These are phyloP conservation scores for Burhinus bistriatus DNA, from an alignment of 2,113 vertebrate species.

Conservation along the genomic window DNA sequence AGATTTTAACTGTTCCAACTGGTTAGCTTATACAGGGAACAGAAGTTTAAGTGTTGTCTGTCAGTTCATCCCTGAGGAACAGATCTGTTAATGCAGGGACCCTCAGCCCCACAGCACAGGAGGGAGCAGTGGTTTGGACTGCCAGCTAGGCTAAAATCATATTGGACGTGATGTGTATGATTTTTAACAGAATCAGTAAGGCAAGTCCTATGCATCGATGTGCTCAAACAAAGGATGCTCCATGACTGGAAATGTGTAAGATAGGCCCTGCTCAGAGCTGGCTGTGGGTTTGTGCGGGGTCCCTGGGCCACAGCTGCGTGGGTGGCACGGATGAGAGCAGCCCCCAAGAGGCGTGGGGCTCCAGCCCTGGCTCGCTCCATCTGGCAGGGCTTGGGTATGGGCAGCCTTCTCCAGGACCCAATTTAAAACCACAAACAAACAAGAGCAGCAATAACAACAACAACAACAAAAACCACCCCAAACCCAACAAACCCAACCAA, in stretches of 20 bases:
- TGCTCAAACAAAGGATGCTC: background rate
- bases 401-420: background rate
- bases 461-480: background rate
- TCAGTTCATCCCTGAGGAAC: background rate
- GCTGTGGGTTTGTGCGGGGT: background rate
- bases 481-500: too few species aligned
- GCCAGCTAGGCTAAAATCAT: background rate
- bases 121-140: background rate
- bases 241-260: background rate
- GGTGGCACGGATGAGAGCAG: background rate
- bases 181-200: background rate
- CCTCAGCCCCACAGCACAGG: background rate
- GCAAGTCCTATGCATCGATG: background rate
- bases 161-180: background rate
- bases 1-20: background rate
- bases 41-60: background rate
- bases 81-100: background rate
- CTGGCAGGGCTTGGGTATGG: background rate
- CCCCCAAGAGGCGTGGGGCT: fast-evolving
- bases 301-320: background rate
- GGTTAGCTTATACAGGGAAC: background rate
- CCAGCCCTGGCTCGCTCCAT: background rate
- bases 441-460: background rate
- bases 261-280: background rate
- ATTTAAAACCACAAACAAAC: background rate